phyloP scores from a whole-genome alignment of 2,888 invertebrate species.

The Bhutanitis thaidina region DNA sequence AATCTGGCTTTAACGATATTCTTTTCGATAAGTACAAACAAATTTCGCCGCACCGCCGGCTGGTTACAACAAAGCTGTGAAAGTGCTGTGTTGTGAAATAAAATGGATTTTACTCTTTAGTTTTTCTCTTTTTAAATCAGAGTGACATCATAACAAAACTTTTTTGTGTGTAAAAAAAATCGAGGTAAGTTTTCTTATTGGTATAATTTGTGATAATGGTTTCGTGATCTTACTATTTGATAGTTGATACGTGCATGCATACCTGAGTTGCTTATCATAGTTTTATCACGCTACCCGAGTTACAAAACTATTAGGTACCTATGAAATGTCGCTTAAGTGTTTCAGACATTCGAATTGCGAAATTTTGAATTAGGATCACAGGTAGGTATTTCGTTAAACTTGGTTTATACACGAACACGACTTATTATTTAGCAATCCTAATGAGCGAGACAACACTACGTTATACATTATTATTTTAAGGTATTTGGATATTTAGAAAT shows the following conservation, averaged over 20 bases:
- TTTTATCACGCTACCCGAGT: slow-evolving; percentile 37
- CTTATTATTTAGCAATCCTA: too few relatives aligned
- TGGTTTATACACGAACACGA: neutral
- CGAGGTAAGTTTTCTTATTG: slow-evolving; percentile 43
- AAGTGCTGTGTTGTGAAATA: slow-evolving; percentile 57
- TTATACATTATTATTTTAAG: too few relatives aligned
- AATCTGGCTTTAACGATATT: slow-evolving; percentile 19
- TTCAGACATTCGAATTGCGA: slow-evolving; percentile 9
- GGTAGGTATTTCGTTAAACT: neutral
- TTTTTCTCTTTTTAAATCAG: slow-evolving; percentile 35
- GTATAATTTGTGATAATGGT: slow-evolving; percentile 18
- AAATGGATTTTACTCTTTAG: slow-evolving; percentile 63
- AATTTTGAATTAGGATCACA: neutral
- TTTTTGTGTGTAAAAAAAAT: slow-evolving; percentile 31
- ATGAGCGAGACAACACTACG: too few relatives aligned
- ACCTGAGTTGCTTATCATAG: slow-evolving; percentile 39
- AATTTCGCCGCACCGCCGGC: slow-evolving; percentile 44
- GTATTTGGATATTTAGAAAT: too few relatives aligned
- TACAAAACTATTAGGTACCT: slow-evolving; percentile 4
- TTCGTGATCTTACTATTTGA: slow-evolving; percentile 24
- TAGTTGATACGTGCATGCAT: slow-evolving; percentile 31
- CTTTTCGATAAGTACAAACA: slow-evolving; percentile 36
- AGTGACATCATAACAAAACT: slow-evolving; percentile 33
- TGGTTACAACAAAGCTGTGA: slow-evolving; percentile 46
- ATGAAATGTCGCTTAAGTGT: slow-evolving; percentile 2